A percentile compares a stretch with the other conserved stretches of the same genome.
phyloP scores from a whole-genome alignment of 64 coral and sea anemone species.

The Pocillopora damicornis region DNA sequence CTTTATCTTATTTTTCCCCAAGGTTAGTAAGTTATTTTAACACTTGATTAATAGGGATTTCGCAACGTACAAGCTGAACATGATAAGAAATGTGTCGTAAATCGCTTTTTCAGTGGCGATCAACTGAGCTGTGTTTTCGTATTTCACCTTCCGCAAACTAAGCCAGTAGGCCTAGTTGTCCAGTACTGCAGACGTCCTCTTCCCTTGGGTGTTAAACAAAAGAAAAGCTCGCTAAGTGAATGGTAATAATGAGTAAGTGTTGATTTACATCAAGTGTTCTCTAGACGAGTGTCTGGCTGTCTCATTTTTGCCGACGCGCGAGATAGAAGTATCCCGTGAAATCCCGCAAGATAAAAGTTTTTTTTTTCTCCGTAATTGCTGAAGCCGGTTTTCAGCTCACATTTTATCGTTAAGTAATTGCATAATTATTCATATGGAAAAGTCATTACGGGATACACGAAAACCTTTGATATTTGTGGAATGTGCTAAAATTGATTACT shows the following conservation, averaged over 20 bases:
- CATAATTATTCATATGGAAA: conserved; percentile 9
- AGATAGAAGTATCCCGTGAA: not conserved
- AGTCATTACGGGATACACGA: not conserved
- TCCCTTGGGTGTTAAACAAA: not conserved
- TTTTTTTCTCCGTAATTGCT: not conserved
- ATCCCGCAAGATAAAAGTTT: not conserved
- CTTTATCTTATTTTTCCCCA: not conserved
- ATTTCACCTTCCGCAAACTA: not conserved
- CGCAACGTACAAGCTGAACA: not conserved
- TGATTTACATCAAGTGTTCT: not conserved
- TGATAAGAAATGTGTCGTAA: not conserved
- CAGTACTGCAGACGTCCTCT: not conserved
- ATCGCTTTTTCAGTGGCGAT: not conserved
- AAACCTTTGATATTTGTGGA: conserved; percentile 1
- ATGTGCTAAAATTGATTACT: conserved; percentile 17
- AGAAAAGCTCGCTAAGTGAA: not conserved
- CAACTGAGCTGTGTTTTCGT: not conserved
- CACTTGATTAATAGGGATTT: not conserved
- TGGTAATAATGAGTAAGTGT: conserved; percentile 3
- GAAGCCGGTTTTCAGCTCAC: not conserved
- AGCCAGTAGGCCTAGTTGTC: no score
- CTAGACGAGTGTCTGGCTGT: not conserved
- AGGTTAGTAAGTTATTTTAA: conserved; percentile 15
- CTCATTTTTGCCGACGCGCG: not conserved
- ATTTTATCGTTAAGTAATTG: not conserved